Evolutionary conservation across 2,888 invertebrate species (phyloP).

Genomic region (Diogma glabrata): DNA sequence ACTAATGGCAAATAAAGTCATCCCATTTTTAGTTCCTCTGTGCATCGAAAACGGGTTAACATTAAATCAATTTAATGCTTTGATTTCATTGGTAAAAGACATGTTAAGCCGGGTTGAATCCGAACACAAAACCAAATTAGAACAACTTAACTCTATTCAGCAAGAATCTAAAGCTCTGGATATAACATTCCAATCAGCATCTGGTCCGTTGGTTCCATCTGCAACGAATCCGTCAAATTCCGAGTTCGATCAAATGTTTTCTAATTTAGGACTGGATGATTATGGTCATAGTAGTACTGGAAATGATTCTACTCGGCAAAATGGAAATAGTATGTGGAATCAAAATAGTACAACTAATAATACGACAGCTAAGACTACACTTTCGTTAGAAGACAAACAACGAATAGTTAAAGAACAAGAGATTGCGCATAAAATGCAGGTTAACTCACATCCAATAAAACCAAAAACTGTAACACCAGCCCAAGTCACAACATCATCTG

Average conservation of each 20-base stretch:
- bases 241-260: slow-evolving; percentile 47
- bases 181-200: slow-evolving; percentile 27
- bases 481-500: slow-evolving; percentile 30
- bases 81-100: slow-evolving; percentile 74
- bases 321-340: slow-evolving; percentile 4
- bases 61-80: slow-evolving; percentile 78
- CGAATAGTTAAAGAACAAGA: slow-evolving; percentile 63
- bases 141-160: slow-evolving; percentile 78
- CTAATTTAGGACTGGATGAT: slow-evolving; percentile 46
- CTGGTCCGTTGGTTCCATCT: slow-evolving; percentile 29
- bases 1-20: slow-evolving; percentile 79
- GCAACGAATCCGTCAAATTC: slow-evolving; percentile 35
- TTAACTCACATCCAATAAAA: no score
- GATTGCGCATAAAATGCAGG: slow-evolving; percentile 43
- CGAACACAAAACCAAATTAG: slow-evolving; percentile 80
- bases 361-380: slow-evolving; percentile 24
- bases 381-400: slow-evolving; percentile 52
- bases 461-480: slow-evolving; percentile 21
- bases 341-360: neutral
- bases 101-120: slow-evolving; percentile 83
- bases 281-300: slow-evolving; percentile 28
- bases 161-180: slow-evolving; percentile 44
- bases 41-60: slow-evolving; percentile 88
- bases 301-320: slow-evolving; percentile 16
- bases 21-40: slow-evolving; percentile 87